Conservation (phyloP, 2,888 invertebrate genomes). For the Frankliniella intonsa region DNA sequence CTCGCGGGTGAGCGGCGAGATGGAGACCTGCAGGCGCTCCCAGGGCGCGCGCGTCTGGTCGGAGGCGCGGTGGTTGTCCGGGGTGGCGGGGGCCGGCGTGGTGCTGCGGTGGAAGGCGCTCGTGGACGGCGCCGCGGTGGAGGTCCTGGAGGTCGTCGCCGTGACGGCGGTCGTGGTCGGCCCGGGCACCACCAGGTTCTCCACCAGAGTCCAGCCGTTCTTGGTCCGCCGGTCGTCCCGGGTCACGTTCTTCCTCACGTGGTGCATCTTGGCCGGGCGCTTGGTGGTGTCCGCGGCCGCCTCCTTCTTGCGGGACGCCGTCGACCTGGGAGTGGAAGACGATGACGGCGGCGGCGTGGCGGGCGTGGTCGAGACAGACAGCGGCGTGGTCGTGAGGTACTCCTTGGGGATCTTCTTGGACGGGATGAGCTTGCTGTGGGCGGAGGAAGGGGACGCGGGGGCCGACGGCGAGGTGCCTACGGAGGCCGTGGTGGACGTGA, state of each 20-base stretch:
- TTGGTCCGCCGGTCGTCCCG: not conserved
- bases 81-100: slow-evolving; percentile 32
- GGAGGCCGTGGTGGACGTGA: slow-evolving; percentile 4
- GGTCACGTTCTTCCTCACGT: slow-evolving; percentile 29
- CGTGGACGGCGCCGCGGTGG: slow-evolving; percentile 38
- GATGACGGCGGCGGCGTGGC: slow-evolving; percentile 28
- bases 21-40: slow-evolving; percentile 64
- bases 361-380: slow-evolving; percentile 38
- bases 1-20: slow-evolving; percentile 72
- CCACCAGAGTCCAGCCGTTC: slow-evolving; percentile 38
- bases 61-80: slow-evolving; percentile 32
- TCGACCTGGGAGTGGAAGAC: slow-evolving; percentile 36
- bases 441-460: not conserved
- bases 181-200: slow-evolving; percentile 35
- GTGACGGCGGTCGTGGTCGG: slow-evolving; percentile 31
- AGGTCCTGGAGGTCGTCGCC: slow-evolving; percentile 38
- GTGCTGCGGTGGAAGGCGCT: slow-evolving; percentile 39
- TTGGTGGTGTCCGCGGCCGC: slow-evolving; percentile 31
- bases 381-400: slow-evolving; percentile 62
- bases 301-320: slow-evolving; percentile 25
- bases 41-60: slow-evolving; percentile 53
- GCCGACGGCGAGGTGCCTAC: not conserved
- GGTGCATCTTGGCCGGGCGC: slow-evolving; percentile 28
- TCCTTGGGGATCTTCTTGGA: slow-evolving; percentile 75
- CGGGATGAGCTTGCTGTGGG: slow-evolving; percentile 49